Conservation (phyloP, 2,113 vertebrate species). For the Chloebia gouldiae region DNA sequence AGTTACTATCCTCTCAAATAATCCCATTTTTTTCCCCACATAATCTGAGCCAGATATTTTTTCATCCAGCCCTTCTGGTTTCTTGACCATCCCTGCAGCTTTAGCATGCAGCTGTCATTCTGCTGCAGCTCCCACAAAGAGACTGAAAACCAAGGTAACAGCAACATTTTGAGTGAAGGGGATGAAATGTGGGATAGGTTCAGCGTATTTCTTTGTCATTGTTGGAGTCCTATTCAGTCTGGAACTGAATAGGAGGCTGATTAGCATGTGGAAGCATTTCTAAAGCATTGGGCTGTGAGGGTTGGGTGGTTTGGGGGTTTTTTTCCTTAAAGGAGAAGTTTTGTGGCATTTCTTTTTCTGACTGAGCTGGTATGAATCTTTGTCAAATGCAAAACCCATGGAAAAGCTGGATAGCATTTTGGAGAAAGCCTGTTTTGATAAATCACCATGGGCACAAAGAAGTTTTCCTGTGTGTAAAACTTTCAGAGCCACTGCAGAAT, state of each 20-base stretch:
- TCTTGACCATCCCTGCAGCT: slow-evolving; percentile 13
- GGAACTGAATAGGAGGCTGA: slow-evolving; percentile 75
- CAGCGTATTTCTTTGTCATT: slow-evolving; percentile 75
- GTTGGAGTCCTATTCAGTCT: slow-evolving; percentile 74
- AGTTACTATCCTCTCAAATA: not conserved
- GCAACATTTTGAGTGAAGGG: slow-evolving; percentile 64
- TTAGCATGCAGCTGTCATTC: slow-evolving; percentile 41
- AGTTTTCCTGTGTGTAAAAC: not conserved
- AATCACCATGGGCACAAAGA: not conserved
- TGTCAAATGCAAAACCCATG: slow-evolving; percentile 52
- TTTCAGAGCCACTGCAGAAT: not conserved
- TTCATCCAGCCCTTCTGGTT: not conserved
- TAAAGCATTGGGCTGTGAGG: slow-evolving; percentile 62
- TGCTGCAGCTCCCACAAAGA: slow-evolving; percentile 50
- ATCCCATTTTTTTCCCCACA: fast-evolving
- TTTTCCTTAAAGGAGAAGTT: slow-evolving; percentile 71
- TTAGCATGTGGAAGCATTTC: slow-evolving; percentile 77
- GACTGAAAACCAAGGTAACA: slow-evolving; percentile 65
- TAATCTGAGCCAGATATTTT: not conserved
- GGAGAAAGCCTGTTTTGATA: slow-evolving; percentile 35
- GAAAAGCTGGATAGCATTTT: slow-evolving; percentile 38
- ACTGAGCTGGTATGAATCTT: slow-evolving; percentile 45
- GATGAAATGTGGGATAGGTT: slow-evolving; percentile 64
- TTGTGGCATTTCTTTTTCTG: slow-evolving; percentile 62
- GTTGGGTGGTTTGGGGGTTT: not conserved